phyloP scores from a whole-genome alignment of 2,797 vertebrate genomes.

The Octomys mimax region DNA sequence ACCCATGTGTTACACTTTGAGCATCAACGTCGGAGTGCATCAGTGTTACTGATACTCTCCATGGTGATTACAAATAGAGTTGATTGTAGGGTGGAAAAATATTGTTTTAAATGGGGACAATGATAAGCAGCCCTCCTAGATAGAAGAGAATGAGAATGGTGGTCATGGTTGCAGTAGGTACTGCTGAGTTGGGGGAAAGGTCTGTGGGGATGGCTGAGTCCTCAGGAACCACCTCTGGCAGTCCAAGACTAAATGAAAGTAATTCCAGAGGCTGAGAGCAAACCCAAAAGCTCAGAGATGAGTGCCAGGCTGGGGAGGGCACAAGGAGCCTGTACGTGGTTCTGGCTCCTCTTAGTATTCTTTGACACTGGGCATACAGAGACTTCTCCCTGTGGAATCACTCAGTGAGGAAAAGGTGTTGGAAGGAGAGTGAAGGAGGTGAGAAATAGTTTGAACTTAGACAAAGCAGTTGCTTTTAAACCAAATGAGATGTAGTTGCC shows the following conservation, averaged over 20 bases:
- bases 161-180: not conserved
- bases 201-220: not conserved
- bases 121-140: not conserved
- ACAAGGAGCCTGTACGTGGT: too few species aligned
- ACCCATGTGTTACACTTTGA: not conserved
- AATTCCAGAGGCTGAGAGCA: not conserved
- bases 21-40: not conserved
- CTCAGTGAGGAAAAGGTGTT: not conserved
- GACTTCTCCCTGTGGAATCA: not conserved
- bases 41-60: not conserved
- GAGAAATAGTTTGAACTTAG: not conserved
- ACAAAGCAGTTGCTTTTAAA: slow-evolving; percentile 2
- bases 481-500: not conserved
- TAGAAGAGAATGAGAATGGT: not conserved
- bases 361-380: not conserved
- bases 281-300: not conserved
- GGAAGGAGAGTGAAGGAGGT: not conserved
- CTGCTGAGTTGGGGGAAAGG: not conserved
- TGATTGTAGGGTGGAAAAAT: not conserved
- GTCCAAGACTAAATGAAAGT: not conserved
- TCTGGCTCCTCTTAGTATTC: not conserved
- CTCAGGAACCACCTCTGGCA: not conserved
- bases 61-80: not conserved
- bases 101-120: not conserved
- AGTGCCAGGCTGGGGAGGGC: accelerated